phyloP scores from a whole-genome alignment of 2,888 invertebrate species.

The Philereme transversata region DNA sequence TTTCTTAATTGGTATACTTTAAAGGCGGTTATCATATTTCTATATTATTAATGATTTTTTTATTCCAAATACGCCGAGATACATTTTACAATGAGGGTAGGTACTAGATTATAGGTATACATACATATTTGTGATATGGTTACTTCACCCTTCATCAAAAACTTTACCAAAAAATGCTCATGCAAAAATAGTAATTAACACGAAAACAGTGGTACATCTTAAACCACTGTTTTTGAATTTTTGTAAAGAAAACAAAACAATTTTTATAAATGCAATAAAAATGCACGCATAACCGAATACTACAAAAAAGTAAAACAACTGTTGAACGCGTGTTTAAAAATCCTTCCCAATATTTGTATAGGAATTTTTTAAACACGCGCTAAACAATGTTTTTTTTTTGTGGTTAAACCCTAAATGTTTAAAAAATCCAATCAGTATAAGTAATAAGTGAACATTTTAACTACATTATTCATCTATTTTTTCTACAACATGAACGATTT shows the following conservation, averaged over 20 bases:
- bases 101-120: slow-evolving; percentile 66
- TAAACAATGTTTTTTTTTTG: too few relatives aligned
- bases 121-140: slow-evolving; percentile 79
- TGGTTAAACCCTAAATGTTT: slow-evolving; percentile 1
- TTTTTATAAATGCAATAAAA: slow-evolving; percentile 41
- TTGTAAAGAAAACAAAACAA: slow-evolving; percentile 9
- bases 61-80: slow-evolving; percentile 58
- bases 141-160: slow-evolving; percentile 58
- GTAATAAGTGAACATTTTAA: slow-evolving; percentile 46
- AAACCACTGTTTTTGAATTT: too few relatives aligned
- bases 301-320: too few relatives aligned
- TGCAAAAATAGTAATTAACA: slow-evolving; percentile 1
- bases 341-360: too few relatives aligned
- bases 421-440: slow-evolving; percentile 35
- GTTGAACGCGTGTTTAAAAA: too few relatives aligned
- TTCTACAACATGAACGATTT: slow-evolving; percentile 80
- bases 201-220: too few relatives aligned
- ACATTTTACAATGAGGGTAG: slow-evolving; percentile 60
- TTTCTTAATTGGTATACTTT: slow-evolving; percentile 38
- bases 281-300: slow-evolving; percentile 33
- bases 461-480: slow-evolving; percentile 65
- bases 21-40: slow-evolving; percentile 39
- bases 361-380: too few relatives aligned
- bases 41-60: slow-evolving; percentile 30
- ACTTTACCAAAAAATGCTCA: slow-evolving; percentile 10